Evolutionary conservation across 2,113 vertebrate genomes (phyloP), one percentile per base, ranked within the genome.

Genomic region (Apaloderma vittatum): DNA sequence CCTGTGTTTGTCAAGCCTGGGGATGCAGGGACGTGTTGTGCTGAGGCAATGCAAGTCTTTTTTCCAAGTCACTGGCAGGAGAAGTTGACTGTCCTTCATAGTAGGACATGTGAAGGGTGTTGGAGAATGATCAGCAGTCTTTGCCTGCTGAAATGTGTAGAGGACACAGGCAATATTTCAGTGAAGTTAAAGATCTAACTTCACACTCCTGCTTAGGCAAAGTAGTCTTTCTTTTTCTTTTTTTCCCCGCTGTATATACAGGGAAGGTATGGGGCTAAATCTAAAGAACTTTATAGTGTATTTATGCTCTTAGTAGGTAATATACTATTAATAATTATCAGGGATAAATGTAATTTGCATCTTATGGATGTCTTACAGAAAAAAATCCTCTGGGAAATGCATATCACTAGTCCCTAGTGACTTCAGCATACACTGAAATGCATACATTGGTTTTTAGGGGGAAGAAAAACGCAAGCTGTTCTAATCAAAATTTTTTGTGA

Each of bases 241-340:
- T 5, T 14, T 2, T 26, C 11, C 10, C 6, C 9, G 6, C 5
- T 6, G 6, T 14, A 4, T 49, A 22, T 14, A 20, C 3, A 74
- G 66, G 22, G 37, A 63, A 61, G 15, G 1, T 36, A 20, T 19
- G 26, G 43, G 9, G 21, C 7, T 48, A 36, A 49, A 51, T 86
- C 13, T 83, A 16, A 86, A 91, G 8, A 37, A 21, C 12, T 30
- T 20, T 26, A 3, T 21, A 36, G 16, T 61, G 2, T 32, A 15
- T 72, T n/a, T 62, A 1, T 80, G 22, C 7, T 40, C 15, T 62
- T 63, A 43, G 6, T n/a, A 55, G 23, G 18, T 49, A 58, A 40
- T 67, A 11, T 21, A 9, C 3, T 61, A 8, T 27, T 65, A 70
- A 22, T 29, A 55, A 58, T 68, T 63, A 24, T 40, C 45, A 79